Base-by-base conservation (phyloP, 2,888 invertebrate species). In the Lepidochrysops patricia region DNA sequence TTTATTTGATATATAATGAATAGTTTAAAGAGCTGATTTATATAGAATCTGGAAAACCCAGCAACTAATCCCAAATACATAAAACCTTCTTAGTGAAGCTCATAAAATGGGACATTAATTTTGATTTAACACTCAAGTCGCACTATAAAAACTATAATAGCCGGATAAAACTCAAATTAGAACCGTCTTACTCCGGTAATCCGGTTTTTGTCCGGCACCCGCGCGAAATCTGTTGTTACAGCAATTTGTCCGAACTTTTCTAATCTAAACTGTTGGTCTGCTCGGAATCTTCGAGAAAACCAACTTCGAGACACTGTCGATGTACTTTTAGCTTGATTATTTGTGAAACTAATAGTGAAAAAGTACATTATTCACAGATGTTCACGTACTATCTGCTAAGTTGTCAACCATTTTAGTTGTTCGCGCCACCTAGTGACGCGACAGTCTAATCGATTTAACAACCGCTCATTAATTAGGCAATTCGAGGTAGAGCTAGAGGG, bases 221-320 rank as follows among this genome's bases (percentile, higher is more conserved):
- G 73, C 72, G 74, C 70, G 74, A 80, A 83, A 84, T 84, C 78
- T 84, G 84, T 84, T 83, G 82, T 84, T 83, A 85, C 84, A 86
- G 83, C 84, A 84, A 86, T 87, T 86, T 86, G 83, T 84, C 78
- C 76, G 73, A 87, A 87, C 86, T 87, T 87, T 87, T 87, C 86
- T 86, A 83, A 87, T 87, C 85, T 85, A 86, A 86, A 85, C 82
- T 83, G 80, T 75, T 81, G 73, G 76, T 73, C 66, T 70, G 65
- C 70, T 72, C 75, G 73, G 73, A 74, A 79, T 80, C 81, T 80
- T 80, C 72, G 73, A 67, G 72, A 68, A 75, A 80, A 77, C 75
- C 78, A 29, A 43, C 43, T 12, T 9, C 19, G 43, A 23, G 43
- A 43, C 19, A 19, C 13, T 15, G 37, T 9, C 43, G 43, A 43